Percentiles rank a stretch among this genome's conserved stretches.
These are phyloP conservation scores for Lycia hirtaria DNA, from an alignment of 2,888 invertebrate species.

Conservation along the genomic window DNA sequence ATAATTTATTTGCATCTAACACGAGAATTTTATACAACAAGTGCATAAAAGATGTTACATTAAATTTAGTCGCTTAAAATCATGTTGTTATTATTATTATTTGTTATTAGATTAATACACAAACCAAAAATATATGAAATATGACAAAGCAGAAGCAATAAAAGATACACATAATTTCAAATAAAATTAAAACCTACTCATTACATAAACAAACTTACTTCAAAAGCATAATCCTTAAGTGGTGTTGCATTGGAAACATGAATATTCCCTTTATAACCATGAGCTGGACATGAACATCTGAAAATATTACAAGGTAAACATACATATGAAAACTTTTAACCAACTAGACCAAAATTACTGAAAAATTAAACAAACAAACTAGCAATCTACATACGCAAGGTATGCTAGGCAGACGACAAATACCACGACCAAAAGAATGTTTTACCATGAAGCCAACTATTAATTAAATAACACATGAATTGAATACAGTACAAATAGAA, in stretches of 20 bases:
- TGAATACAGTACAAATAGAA: constrained; percentile 57
- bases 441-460: too few relatives aligned
- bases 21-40: too few relatives aligned
- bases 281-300: constrained; percentile 91
- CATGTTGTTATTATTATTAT: too few relatives aligned
- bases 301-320: background rate
- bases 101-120: too few relatives aligned
- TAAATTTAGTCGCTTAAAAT: too few relatives aligned
- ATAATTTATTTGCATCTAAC: too few relatives aligned
- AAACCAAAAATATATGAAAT: too few relatives aligned
- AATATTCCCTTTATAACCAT: constrained; percentile 86
- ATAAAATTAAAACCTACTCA: background rate
- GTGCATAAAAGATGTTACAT: too few relatives aligned
- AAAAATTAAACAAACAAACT: background rate
- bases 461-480: too few relatives aligned
- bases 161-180: too few relatives aligned
- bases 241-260: constrained; percentile 80
- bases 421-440: too few relatives aligned
- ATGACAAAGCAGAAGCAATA: too few relatives aligned
- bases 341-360: background rate
- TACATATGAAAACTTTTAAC: background rate
- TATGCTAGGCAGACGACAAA: background rate
- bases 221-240: constrained; percentile 91
- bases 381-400: background rate
- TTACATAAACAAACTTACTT: constrained; percentile 76